Conservation (phyloP, 2,888 invertebrate species). For the Urechis unicinctus region DNA sequence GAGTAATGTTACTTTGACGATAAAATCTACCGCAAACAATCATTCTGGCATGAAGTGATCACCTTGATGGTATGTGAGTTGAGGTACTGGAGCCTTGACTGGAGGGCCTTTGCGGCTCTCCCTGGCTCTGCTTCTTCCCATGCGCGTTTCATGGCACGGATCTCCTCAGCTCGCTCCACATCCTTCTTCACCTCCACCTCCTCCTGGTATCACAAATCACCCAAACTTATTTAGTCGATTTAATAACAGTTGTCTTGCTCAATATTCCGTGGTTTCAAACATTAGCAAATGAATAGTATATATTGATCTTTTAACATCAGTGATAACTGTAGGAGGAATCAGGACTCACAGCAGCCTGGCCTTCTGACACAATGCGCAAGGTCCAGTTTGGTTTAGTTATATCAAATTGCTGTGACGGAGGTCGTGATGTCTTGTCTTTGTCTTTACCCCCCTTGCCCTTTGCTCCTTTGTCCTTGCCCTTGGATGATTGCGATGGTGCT, state of each 20-base stretch:
- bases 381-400: constrained; percentile 46
- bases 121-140: constrained; percentile 51
- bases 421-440: constrained; percentile 33
- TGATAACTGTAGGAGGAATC: neutral
- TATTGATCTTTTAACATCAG: too few relatives aligned
- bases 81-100: constrained; percentile 44
- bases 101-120: constrained; percentile 48
- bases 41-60: too few relatives aligned
- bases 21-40: too few relatives aligned
- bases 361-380: constrained; percentile 45
- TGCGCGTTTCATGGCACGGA: constrained; percentile 48
- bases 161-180: constrained; percentile 48
- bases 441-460: constrained; percentile 28
- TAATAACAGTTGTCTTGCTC: too few relatives aligned
- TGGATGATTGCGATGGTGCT: constrained; percentile 14
- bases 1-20: too few relatives aligned
- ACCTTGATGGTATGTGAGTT: constrained; percentile 40
- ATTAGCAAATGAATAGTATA: too few relatives aligned
- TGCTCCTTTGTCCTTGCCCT: constrained; percentile 38
- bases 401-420: constrained; percentile 48
- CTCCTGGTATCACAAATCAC: constrained; percentile 26
- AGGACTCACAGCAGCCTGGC: constrained; percentile 32
- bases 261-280: too few relatives aligned
- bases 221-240: too few relatives aligned
- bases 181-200: constrained; percentile 48